Conservation (phyloP, 2,113 vertebrate genomes). For the Oreochromis niloticus region DNA sequence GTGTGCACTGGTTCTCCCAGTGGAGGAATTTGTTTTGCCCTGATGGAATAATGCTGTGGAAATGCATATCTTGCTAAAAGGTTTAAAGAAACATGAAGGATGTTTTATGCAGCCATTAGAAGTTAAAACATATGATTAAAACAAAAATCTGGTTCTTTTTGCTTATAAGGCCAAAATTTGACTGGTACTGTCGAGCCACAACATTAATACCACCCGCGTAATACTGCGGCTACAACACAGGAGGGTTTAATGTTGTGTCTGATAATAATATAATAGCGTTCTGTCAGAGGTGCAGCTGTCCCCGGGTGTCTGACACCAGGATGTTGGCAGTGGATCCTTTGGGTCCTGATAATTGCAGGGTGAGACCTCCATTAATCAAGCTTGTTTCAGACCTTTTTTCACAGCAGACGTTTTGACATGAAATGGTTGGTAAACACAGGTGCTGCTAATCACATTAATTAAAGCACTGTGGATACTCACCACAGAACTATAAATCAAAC, state of each 20-base stretch:
- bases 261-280: not conserved
- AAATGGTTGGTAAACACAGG: not conserved
- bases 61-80: not conserved
- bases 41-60: not conserved
- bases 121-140: not conserved
- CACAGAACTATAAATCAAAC: not conserved
- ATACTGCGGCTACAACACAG: not conserved
- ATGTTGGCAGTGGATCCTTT: not conserved
- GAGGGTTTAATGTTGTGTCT: not conserved
- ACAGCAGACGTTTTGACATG: not conserved
- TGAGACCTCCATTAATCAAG: not conserved
- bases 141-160: not conserved
- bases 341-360: not conserved
- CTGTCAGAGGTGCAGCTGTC: not conserved
- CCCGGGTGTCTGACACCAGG: not conserved
- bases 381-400: not conserved
- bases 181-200: not conserved
- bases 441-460: not conserved
- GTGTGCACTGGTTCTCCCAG: accelerated
- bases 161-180: not conserved
- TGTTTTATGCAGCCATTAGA: not conserved
- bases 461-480: not conserved
- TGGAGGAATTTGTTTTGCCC: not conserved
- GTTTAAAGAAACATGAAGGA: not conserved
- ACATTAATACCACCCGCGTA: not conserved